Evolutionary conservation across 1,140 invertebrate genomes (phyloP).

Genomic region (Lycorma delicatula): DNA sequence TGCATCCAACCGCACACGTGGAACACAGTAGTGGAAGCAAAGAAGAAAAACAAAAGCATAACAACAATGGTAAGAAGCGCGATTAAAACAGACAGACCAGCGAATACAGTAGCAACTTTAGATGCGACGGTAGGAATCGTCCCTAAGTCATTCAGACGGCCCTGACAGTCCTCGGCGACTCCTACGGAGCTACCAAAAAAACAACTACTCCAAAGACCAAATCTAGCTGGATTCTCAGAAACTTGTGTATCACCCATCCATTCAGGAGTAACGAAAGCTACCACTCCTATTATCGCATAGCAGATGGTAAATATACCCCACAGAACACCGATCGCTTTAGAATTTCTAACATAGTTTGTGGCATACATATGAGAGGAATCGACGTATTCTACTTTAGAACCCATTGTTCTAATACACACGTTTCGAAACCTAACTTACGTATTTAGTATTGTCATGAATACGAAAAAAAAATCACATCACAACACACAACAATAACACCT

Average conservation of each 20-base stretch:
- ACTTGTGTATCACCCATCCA: constrained; percentile 71
- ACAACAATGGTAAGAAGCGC: constrained; percentile 77
- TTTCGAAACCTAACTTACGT: too few species aligned
- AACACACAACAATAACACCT: too few species aligned
- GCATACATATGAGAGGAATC: constrained; percentile 82
- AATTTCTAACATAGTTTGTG: constrained; percentile 90
- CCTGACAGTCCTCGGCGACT: constrained; percentile 62
- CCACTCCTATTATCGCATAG: constrained; percentile 89
- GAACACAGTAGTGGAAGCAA: constrained; percentile 87
- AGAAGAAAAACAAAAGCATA: constrained; percentile 90
- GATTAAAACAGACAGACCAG: constrained; percentile 75
- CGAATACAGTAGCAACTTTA: constrained; percentile 73
- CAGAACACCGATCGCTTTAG: constrained; percentile 89
- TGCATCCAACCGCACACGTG: constrained; percentile 91
- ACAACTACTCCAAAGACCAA: constrained; percentile 86
- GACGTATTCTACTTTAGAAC: constrained; percentile 83
- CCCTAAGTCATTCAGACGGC: constrained; percentile 73
- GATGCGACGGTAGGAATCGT: constrained; percentile 74
- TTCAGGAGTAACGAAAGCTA: constrained; percentile 92
- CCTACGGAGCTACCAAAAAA: constrained; percentile 37
- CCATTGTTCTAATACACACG: constrained; percentile 55
- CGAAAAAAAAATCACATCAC: too few species aligned
- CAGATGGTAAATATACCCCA: constrained; percentile 97
- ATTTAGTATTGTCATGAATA: too few species aligned
- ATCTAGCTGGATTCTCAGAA: constrained; percentile 78